These are phyloP conservation scores for Xiphorhynchus elegans DNA, from an alignment of 2,113 vertebrate genomes.

Conservation along the genomic window DNA sequence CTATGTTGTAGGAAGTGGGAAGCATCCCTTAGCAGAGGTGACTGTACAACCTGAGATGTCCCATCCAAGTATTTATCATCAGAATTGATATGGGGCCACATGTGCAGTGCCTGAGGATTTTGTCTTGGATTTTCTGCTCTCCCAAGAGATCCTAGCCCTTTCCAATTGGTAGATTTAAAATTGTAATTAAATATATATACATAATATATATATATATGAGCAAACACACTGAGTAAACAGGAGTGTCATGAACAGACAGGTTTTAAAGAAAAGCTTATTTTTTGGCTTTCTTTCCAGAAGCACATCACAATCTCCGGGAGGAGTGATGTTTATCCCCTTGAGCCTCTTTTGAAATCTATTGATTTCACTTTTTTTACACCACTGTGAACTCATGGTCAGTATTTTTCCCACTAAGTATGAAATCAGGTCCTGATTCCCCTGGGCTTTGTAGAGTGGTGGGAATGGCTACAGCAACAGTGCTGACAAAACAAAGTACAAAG, in stretches of 20 bases:
- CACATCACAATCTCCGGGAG: not conserved
- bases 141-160: not conserved
- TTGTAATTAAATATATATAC: not conserved
- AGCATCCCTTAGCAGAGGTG: not conserved
- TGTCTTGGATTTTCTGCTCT: not conserved
- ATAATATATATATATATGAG: not conserved
- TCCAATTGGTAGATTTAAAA: not conserved
- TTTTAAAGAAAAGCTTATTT: not conserved
- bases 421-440: not conserved
- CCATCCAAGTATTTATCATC: not conserved
- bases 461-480: not conserved
- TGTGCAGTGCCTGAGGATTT: not conserved
- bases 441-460: not conserved
- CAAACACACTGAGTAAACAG: not conserved
- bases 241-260: accelerated
- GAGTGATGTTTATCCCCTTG: not conserved
- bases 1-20: not conserved
- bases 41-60: not conserved
- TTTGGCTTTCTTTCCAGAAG: not conserved
- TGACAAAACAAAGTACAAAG: not conserved
- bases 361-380: not conserved
- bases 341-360: not conserved
- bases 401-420: not conserved
- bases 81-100: not conserved
- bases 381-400: not conserved